Evolutionary conservation across 2,888 invertebrate genomes (phyloP), one percentile per base, ranked within the genome.

Genomic region (Opisthograptis luteolata): DNA sequence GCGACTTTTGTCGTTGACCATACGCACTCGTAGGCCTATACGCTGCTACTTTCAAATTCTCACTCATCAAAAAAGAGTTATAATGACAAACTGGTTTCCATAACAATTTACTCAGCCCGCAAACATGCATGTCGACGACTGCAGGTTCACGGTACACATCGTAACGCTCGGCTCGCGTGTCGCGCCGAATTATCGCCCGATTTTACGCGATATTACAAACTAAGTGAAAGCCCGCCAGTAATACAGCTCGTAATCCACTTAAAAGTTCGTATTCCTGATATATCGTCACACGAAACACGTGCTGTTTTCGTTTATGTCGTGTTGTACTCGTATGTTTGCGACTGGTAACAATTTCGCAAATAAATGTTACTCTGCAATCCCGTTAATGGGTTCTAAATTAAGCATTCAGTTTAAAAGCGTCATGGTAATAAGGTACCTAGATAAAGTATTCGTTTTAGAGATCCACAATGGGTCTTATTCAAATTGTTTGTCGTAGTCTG

Each of bases 201-300:
- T 70, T 76, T 70, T 69, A 72, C 70, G 64, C 67, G 66, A 67
- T 78, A 74, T 76, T 77, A 79, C 76, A 73, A 69, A 62, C 64
- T 68, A 56, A 77, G 79, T 78, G 76, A 82, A 83, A 80, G 75
- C 77, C 63, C 68, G 68, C 39, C 44, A 49, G 50, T 80, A 79
- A 79, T 76, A 74, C 67, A 64, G 68, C 73, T 75, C 73, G 79
- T 84, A 82, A 84, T 83, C 76, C 82, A 81, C 77, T 83, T 79
- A 79, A 80, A 82, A 79, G 69, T 75, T 75, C 69, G 73, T 74
- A 74, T 46, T 44, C 35, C 42, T 53, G 55, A 50, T 55, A 49
- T 57, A 45, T 46, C 34, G 42, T 39, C 49, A 42, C 54, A 49
- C 42, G 32, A 42, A 43, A 39, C 47, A 47, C 44, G 50, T 44